Base-by-base conservation (phyloP, 37 sponge, comb jelly and placozoan species). In the Mnemiopsis leidyi region DNA sequence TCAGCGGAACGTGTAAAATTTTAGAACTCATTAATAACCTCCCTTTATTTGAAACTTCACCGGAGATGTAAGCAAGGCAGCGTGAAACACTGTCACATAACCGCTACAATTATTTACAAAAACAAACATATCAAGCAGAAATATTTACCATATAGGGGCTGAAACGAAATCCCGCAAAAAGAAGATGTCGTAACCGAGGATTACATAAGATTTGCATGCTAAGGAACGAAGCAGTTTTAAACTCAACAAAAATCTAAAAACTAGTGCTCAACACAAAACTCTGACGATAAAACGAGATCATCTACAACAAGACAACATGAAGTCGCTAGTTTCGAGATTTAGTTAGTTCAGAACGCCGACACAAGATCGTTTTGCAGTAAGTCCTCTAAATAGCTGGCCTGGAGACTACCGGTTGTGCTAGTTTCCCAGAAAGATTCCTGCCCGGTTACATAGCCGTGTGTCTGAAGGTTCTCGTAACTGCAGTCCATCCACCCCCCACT, bases 291-390 rank as follows among this genome's bases (percentile, higher is more conserved):
- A 48, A 5, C 61, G 61, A 48, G 61, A 48, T 48, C 61, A 48
- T 48, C 61, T 48, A 48, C n/a, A n/a, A n/a, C n/a, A n/a, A n/a
- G n/a, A n/a, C n/a, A n/a, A n/a, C n/a, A n/a, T n/a, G n/a, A n/a
- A n/a, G n/a, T n/a, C n/a, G n/a, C n/a, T n/a, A n/a, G n/a, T n/a
- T n/a, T n/a, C n/a, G n/a, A n/a, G n/a, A n/a, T n/a, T n/a, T n/a
- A n/a, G n/a, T n/a, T n/a, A n/a, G n/a, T n/a, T 85, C 90, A 85
- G 39, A 85, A 85, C 1, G 90, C 90, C 5, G 90, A 85, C n/a
- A 85, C 90, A n/a, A 85, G 90, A 25, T 85, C 90, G 48, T 85
- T 85, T 33, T 85, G 90, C 32, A 85, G 90, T 3, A 85, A 39
- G 30, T 85, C 90, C 90, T 85, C 90, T 61, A 85, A 25, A 26